Conservation (phyloP, 2,888 invertebrate species). For the Imbricaverruca yamaguchii region DNA sequence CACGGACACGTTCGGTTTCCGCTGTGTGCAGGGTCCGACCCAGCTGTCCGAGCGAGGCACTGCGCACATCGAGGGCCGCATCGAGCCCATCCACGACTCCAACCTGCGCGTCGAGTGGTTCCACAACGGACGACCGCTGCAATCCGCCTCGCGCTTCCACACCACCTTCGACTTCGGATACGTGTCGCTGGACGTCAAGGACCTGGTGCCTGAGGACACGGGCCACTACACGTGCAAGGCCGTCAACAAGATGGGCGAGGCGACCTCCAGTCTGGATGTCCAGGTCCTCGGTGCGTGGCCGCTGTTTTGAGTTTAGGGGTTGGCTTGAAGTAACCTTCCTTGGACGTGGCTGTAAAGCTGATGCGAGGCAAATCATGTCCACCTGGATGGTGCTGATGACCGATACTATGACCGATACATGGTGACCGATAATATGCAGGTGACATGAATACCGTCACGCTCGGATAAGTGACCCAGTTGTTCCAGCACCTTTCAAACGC, state of each 20-base stretch:
- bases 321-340: too few relatives aligned
- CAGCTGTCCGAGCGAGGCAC: conserved; percentile 86
- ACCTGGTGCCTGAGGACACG: conserved; percentile 89
- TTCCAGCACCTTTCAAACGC: too few relatives aligned
- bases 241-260: conserved; percentile 83
- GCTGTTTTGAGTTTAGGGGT: not conserved
- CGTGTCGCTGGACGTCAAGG: conserved; percentile 87
- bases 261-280: conserved; percentile 51
- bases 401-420: too few relatives aligned
- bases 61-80: conserved; percentile 89
- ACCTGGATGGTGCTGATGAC: too few relatives aligned
- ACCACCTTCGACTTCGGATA: conserved; percentile 97
- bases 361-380: too few relatives aligned
- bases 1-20: conserved; percentile 7
- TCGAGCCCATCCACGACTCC: conserved; percentile 82
- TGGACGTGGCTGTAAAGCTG: too few relatives aligned
- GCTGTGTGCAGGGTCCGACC: conserved; percentile 57
- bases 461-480: too few relatives aligned
- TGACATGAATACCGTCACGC: too few relatives aligned
- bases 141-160: conserved; percentile 84
- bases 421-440: too few relatives aligned
- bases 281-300: not conserved
- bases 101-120: conserved; percentile 83
- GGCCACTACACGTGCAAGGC: conserved; percentile 92
- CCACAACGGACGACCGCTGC: conserved; percentile 84